phyloP scores from a whole-genome alignment of 2,888 invertebrate genomes.

The Dolomedes plantarius region DNA sequence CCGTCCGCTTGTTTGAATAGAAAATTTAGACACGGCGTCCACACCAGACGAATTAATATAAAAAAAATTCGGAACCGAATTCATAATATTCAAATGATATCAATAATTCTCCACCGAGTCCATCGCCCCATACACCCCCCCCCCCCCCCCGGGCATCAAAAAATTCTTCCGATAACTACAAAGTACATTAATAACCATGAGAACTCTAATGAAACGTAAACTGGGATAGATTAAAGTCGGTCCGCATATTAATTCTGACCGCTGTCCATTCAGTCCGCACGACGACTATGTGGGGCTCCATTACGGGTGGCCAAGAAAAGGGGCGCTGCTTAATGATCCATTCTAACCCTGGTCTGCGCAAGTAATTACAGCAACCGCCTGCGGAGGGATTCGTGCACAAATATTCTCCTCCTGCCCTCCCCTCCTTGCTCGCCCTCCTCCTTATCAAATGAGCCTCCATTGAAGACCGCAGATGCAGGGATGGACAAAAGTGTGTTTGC shows the following conservation, averaged over 20 bases:
- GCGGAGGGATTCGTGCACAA: slow-evolving; percentile 36
- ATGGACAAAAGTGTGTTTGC: slow-evolving; percentile 66
- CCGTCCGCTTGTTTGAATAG: too few species aligned
- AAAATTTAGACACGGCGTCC: too few species aligned
- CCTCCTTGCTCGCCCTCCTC: slow-evolving; percentile 18
- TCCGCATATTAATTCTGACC: slow-evolving; percentile 62
- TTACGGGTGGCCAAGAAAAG: slow-evolving; percentile 10
- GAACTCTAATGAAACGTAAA: slow-evolving; percentile 61
- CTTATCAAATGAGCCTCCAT: slow-evolving; percentile 58
- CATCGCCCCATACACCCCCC: slow-evolving; percentile 1
- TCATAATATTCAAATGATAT: not conserved
- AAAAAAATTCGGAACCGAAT: not conserved
- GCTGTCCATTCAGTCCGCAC: slow-evolving; percentile 30
- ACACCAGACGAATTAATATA: too few species aligned
- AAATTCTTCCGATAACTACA: slow-evolving; percentile 1
- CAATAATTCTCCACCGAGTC: not conserved
- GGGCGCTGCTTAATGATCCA: slow-evolving; percentile 51
- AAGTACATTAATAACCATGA: slow-evolving; percentile 2
- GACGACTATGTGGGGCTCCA: slow-evolving; percentile 31
- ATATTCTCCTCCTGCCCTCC: slow-evolving; percentile 31
- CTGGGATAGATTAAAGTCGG: slow-evolving; percentile 25
- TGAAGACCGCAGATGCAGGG: slow-evolving; percentile 26
- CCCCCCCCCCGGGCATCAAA: not conserved
- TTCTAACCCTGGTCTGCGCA: slow-evolving; percentile 44
- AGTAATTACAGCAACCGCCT: slow-evolving; percentile 66